Evolutionary conservation across 92 coral and sea anemone genomes (phyloP).

Genomic region (Porites rus): DNA sequence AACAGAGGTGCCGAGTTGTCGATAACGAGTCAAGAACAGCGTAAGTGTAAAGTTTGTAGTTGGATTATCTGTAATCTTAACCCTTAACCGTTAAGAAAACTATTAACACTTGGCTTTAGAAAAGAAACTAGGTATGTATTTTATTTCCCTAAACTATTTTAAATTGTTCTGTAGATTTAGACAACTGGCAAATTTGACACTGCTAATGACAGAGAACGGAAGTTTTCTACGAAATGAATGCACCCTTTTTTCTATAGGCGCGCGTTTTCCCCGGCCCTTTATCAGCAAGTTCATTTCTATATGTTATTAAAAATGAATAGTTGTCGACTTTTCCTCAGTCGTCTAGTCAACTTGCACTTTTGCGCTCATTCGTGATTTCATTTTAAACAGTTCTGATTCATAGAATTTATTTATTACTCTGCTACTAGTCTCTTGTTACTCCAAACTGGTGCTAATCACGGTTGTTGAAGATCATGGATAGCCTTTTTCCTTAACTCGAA

Average conservation of each 20-base stretch:
- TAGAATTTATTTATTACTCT: too few species aligned
- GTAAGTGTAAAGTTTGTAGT: not conserved
- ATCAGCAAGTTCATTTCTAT: not conserved
- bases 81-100: not conserved
- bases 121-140: not conserved
- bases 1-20: not conserved
- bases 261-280: not conserved
- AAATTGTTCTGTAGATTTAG: not conserved
- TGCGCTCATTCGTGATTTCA: too few species aligned
- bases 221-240: not conserved
- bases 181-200: not conserved
- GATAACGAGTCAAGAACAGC: not conserved
- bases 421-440: too few species aligned
- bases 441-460: too few species aligned
- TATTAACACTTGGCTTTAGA: not conserved
- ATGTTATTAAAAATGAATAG: not conserved
- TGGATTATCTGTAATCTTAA: not conserved
- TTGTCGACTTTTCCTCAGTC: too few species aligned
- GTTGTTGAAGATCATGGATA: too few species aligned
- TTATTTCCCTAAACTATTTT: not conserved
- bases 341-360: too few species aligned
- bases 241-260: not conserved
- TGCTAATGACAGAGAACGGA: not conserved
- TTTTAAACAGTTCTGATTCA: too few species aligned
- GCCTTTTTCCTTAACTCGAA: too few species aligned